Evolutionary conservation across 1,140 invertebrate genomes (phyloP).

Genomic region (Drosophila rufa): DNA sequence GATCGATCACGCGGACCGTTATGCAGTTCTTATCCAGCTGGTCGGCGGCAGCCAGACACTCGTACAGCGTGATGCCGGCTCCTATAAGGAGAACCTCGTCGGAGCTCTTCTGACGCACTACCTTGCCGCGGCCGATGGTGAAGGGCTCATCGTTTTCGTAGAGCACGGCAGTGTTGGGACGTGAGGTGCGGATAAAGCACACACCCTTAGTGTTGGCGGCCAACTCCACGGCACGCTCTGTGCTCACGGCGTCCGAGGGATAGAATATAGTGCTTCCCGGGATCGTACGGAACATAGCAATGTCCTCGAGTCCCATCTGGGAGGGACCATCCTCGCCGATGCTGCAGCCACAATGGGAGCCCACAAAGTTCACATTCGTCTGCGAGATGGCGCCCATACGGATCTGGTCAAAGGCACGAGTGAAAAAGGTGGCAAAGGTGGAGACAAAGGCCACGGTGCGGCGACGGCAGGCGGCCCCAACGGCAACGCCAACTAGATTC

Average conservation of each 20-base stretch:
- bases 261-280: constrained; percentile 98
- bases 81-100: constrained; percentile 96
- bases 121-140: constrained; percentile 91
- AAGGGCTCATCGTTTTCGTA: constrained; percentile 96
- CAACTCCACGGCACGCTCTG: constrained; percentile 96
- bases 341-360: constrained; percentile 98
- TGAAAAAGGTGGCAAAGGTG: constrained; percentile 99
- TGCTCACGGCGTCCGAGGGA: constrained; percentile 97
- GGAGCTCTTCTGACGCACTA: constrained; percentile 90
- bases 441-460: constrained; percentile 96
- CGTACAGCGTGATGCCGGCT: constrained; percentile 96
- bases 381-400: constrained; percentile 99
- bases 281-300: constrained; percentile 97
- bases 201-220: constrained; percentile 98
- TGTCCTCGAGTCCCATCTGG: constrained; percentile 99
- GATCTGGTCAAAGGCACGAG: constrained; percentile 98
- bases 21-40: constrained; percentile 90
- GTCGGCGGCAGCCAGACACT: constrained; percentile 94
- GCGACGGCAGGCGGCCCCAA: constrained; percentile 95
- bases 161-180: constrained; percentile 95
- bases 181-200: constrained; percentile 97
- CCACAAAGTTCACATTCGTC: constrained; percentile 98
- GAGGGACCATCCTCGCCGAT: constrained; percentile 99
- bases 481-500: constrained; percentile 98
- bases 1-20: constrained; percentile 94